Base-by-base conservation (phyloP, 2,888 invertebrate species). In the Papilio demoleus region DNA sequence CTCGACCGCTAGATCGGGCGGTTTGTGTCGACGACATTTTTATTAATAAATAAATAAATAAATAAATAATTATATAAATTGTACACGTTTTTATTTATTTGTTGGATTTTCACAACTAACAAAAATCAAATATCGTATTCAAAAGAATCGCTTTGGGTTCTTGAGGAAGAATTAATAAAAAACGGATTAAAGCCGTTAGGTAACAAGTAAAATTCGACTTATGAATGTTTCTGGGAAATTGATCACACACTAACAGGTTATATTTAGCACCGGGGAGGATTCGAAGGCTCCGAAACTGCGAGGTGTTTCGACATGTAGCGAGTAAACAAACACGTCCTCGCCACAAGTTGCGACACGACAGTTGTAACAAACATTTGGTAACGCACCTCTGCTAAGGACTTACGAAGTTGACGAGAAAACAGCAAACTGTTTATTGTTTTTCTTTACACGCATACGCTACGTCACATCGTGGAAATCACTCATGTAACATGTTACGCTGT, bases 271-370 rank as follows among this genome's bases (percentile, higher is more conserved):
- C 22, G n/a, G 67, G 62, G 61, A 47, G 42, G 62, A 19, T 53
- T 53, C 63, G 67, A 65, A 68, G 68, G 42, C 47, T 66, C 60
- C 63, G 24, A 63, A 69, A 66, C 42, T 45, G 38, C 38, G 27
- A 24, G 65, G 8, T 38, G 22, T 65, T 68, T 65, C 65, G 58
- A 59, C 42, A 65, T 24, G 40, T 24, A 47, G 9, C 56, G 38
- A 36, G 64, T 53, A 67, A 53, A 64, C 66, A 69, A 59, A 67
- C 59, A 67, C 64, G 60, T 67, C 42, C 67, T 40, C 67, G 60
- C 53, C 53, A 36, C 60, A 34, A 50, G 59, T 63, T 62, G 53
- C 67, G 64, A 64, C 61, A 70, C 68, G 14, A 14, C 59, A 22
- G 47, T 58, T 63, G 59, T 59, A 63, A 63, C 65, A 66, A 47